A percentile compares a stretch with the other conserved stretches of the same genome.
Evolutionary conservation across 1,140 invertebrate species (phyloP).

Genomic region (Bombus vancouverensis): DNA sequence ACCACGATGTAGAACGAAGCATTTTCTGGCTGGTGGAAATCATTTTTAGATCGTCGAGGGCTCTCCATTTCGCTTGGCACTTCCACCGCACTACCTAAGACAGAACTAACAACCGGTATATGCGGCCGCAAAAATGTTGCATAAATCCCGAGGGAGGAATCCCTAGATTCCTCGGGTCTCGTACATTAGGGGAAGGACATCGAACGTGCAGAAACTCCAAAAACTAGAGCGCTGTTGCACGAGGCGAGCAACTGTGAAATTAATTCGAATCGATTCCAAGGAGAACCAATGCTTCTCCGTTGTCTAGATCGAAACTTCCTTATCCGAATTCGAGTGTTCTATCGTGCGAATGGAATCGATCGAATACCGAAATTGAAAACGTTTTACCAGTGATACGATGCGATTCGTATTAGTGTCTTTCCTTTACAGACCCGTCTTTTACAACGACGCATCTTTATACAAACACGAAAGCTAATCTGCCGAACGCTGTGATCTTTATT

Average conservation of each 20-base stretch:
- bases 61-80: slow-evolving; percentile 29
- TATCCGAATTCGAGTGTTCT: too few relatives aligned
- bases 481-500: too few relatives aligned
- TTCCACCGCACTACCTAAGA: slow-evolving; percentile 21
- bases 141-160: slow-evolving; percentile 49
- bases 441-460: too few relatives aligned
- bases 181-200: slow-evolving; percentile 27
- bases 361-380: too few relatives aligned
- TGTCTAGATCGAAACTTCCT: too few relatives aligned
- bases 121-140: slow-evolving; percentile 18
- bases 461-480: too few relatives aligned
- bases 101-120: slow-evolving; percentile 26
- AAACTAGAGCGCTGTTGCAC: not conserved
- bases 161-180: not conserved
- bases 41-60: slow-evolving; percentile 51
- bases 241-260: not conserved
- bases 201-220: not conserved
- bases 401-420: not conserved
- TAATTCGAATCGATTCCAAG: slow-evolving; percentile 1
- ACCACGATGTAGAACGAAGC: not conserved
- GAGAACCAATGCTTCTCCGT: too few relatives aligned
- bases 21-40: slow-evolving; percentile 36
- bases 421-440: too few relatives aligned
- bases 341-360: too few relatives aligned
- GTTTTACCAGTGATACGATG: too few relatives aligned